Base-by-base conservation (phyloP, 2,797 vertebrate species). In the Coracias cyanogaster region DNA sequence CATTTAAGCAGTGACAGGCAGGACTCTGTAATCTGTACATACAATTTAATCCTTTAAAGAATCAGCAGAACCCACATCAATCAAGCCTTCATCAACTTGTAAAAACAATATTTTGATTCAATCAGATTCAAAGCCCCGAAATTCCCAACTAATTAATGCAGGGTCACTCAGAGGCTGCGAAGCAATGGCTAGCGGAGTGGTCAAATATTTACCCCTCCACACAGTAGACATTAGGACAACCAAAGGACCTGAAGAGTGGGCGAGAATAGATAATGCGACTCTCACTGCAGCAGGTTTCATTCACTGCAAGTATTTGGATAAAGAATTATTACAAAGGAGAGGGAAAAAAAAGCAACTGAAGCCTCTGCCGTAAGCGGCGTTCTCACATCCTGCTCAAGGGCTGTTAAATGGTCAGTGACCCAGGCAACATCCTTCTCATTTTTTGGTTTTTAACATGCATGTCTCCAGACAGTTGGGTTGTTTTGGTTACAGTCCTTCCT, bases 11-110 rank as follows among this genome's bases (percentile, higher is more conserved):
- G 86, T 88, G 97, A 97, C 94, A 96, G 95, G 95, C 84, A 98
- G 98, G 98, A 98, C 98, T 98, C 98, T 97, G 98, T 98, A 97
- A 98, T 99, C 99, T 99, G 99, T 99, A 99, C 99, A 99, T 99
- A 99, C 99, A 99, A 98, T 99, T 99, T 99, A 99, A 99, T 99
- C 99, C 99, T 99, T 99, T 98, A 99, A 99, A 99, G 99, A 99
- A 98, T 97, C 97, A 98, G 98, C 98, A 98, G 98, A 98, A 98
- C 98, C 98, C 98, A 98, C 98, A 99, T 99, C 99, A 99, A 99
- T 99, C 99, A 99, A 99, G 97, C 98, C 99, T 99, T 99, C 99
- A 99, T 99, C 99, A 99, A 99, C 98, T 99, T 99, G 98, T 98
- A 99, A 99, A 99, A 99, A 99, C 98, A 98, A 99, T 99, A 99